A percentile compares a stretch with the other conserved stretches of the same genome.
Conservation (phyloP, 2,113 vertebrate genomes). For the Passer domesticus region DNA sequence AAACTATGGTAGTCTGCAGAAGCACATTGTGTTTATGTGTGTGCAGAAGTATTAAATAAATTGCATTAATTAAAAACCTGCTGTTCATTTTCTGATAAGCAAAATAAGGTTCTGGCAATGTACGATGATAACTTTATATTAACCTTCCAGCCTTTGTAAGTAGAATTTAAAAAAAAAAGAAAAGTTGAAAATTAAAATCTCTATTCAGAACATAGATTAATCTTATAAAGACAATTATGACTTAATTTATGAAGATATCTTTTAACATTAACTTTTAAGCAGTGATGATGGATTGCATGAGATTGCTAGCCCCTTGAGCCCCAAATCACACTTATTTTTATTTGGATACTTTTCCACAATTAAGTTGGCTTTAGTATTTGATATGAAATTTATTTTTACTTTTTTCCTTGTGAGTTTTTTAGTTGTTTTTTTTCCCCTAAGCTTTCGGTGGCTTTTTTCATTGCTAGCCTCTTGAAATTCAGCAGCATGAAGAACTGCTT, state of each 20-base stretch:
- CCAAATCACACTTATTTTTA: neutral
- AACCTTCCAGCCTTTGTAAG: neutral
- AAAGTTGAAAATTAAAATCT: neutral
- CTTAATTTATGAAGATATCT: neutral
- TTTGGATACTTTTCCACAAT: neutral
- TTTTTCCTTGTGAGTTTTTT: neutral
- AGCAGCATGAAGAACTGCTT: neutral
- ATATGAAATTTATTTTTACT: neutral
- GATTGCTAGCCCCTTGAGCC: neutral
- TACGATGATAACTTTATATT: neutral
- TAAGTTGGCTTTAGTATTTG: neutral
- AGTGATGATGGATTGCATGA: neutral
- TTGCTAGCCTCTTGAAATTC: neutral
- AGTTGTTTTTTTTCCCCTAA: too few species aligned
- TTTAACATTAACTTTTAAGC: neutral
- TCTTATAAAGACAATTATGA: neutral
- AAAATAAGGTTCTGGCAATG: neutral
- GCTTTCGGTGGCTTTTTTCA: neutral
- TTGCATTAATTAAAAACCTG: neutral
- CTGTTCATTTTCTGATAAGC: neutral
- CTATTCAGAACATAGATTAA: neutral
- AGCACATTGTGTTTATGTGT: neutral
- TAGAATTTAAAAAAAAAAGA: neutral
- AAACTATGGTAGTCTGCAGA: neutral
- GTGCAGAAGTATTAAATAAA: neutral